Base-by-base conservation (phyloP, 2,888 invertebrate species). In the Neoaliturus tenellus region DNA sequence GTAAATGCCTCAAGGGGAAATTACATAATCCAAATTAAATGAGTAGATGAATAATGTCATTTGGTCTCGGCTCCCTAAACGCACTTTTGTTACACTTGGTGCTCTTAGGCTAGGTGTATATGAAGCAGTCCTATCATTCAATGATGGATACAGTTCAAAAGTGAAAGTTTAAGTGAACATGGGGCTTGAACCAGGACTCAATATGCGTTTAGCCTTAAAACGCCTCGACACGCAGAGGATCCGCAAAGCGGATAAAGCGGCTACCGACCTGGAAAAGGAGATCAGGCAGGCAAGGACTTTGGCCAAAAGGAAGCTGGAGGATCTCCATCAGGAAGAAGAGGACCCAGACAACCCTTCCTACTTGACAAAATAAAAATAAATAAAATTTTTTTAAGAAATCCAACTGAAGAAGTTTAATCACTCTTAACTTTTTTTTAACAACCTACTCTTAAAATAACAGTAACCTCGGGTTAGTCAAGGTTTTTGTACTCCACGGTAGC, bases 101-200 rank as follows among this genome's bases (percentile, higher is more conserved):
- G 17, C 31, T 25, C 25, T 51, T 51, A 17, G 62, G 20, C 62
- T 62, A 62, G 67, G 81, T 33, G 39, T 35, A 35, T 35, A 67
- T 62, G 39, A 81, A 25, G 81, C 67, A 20, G 62, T 62, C 25
- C 14, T 35, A 14, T 48, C 25, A n/a, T 81, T 81, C 35, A 81
- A 81, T 81, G 81, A 81, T n/a, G 81, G 58, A 14, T 48, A 81
- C 62, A 39, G 33, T 35, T 31, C 39, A 1, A 81, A 81, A 35
- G 12, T 62, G 20, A 20, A 14, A 8, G 62, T 51, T 67, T 39
- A 33, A 17, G 6, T 62, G 39, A 31, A 12, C 20, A 25, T 81
- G 41, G 51, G 51, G 25, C 51, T 51, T 20, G 51, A 51, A 51
- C 51, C 51, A 51, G 51, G 14, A 20, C 51, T 20, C 17, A 51